Evolutionary conservation across 2,797 vertebrate genomes (phyloP).

Genomic region (Rhinichthys osculus): DNA sequence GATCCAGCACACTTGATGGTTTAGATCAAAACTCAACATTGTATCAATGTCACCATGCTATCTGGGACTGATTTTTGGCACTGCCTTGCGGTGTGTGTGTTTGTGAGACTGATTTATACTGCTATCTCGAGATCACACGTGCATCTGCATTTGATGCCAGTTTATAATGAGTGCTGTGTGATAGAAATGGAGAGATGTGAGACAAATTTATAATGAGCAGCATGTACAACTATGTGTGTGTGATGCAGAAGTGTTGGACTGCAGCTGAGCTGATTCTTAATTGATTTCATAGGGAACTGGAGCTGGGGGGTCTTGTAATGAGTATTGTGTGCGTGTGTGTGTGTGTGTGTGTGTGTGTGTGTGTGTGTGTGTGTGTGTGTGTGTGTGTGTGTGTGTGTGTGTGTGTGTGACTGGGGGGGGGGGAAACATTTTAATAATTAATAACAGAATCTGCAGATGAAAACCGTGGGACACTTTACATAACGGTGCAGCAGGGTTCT

Average conservation of each 20-base stretch:
- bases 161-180: slow-evolving; percentile 56
- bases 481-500: slow-evolving; percentile 70
- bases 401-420: slow-evolving; percentile 30
- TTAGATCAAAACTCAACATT: too few relatives aligned
- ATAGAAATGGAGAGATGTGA: slow-evolving; percentile 53
- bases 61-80: slow-evolving; percentile 27
- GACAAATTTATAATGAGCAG: slow-evolving; percentile 58
- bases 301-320: slow-evolving; percentile 72
- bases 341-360: slow-evolving; percentile 21
- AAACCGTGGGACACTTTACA: slow-evolving; percentile 80
- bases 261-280: slow-evolving; percentile 77
- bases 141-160: slow-evolving; percentile 50
- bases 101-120: slow-evolving; percentile 40
- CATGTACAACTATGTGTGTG: slow-evolving; percentile 54
- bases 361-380: slow-evolving; percentile 19
- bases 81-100: neutral
- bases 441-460: slow-evolving; percentile 80
- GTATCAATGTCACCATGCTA: too few relatives aligned
- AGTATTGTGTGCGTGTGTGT: slow-evolving; percentile 65
- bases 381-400: slow-evolving; percentile 22
- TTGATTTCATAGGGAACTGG: slow-evolving; percentile 83
- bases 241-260: slow-evolving; percentile 67
- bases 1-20: too few relatives aligned
- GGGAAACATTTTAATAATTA: slow-evolving; percentile 78
- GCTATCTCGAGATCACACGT: slow-evolving; percentile 53